These are phyloP conservation scores for Trematomus loennbergii DNA, from an alignment of 2,113 vertebrate species.

Conservation along the genomic window DNA sequence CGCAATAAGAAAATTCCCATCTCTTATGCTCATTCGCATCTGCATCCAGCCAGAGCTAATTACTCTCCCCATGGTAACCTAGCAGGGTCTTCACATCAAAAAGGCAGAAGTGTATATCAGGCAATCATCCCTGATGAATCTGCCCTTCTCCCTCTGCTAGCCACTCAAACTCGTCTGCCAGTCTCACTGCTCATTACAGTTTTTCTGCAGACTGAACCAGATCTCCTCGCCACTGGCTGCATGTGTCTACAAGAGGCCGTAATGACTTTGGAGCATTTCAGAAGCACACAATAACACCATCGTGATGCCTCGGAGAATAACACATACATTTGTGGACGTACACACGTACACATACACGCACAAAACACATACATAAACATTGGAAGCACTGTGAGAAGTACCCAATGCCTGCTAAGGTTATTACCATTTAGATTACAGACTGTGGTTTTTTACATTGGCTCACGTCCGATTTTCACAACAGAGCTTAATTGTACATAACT, in stretches of 20 bases:
- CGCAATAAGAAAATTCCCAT: constrained; percentile 73
- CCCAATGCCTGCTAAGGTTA: constrained; percentile 60
- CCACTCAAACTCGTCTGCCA: constrained; percentile 76
- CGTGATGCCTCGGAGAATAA: constrained; percentile 33
- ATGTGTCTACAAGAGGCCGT: constrained; percentile 67
- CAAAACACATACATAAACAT: constrained; percentile 22
- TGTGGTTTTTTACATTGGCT: constrained; percentile 56
- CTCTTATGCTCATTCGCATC: constrained; percentile 73
- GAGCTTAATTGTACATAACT: constrained; percentile 22
- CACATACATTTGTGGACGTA: constrained; percentile 2
- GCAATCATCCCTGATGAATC: constrained; percentile 83
- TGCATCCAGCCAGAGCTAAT: constrained; percentile 81
- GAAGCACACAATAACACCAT: constrained; percentile 55
- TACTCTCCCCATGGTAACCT: constrained; percentile 82
- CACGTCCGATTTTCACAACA: constrained; percentile 37
- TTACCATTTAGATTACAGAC: constrained; percentile 67
- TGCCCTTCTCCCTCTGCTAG: constrained; percentile 80
- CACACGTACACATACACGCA: constrained; percentile 10
- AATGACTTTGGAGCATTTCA: constrained; percentile 69
- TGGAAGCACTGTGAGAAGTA: constrained; percentile 47
- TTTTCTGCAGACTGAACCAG: constrained; percentile 68
- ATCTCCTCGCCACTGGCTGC: constrained; percentile 64
- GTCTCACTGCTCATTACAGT: constrained; percentile 76
- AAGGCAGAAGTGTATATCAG: constrained; percentile 78
- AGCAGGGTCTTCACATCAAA: constrained; percentile 77